A percentile compares a stretch with the other conserved stretches of the same genome.
Evolutionary conservation across 2,888 invertebrate species (phyloP).

Genomic region (Leptinotarsa tumamoca): DNA sequence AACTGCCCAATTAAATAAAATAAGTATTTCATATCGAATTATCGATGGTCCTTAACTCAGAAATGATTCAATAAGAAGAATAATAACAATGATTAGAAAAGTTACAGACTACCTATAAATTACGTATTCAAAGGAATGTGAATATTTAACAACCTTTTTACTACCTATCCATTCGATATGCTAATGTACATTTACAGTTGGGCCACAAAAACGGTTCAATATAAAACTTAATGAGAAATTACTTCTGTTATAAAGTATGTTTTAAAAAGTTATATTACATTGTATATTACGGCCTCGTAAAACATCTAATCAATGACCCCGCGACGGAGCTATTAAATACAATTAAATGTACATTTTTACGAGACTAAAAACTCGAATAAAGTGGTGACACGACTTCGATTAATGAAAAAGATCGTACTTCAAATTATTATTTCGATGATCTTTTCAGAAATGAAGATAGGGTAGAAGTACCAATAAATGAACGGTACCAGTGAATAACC

Average conservation of each 20-base stretch:
- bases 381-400: slow-evolving; percentile 17
- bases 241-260: slow-evolving; percentile 10
- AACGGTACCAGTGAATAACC: too few species aligned
- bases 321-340: slow-evolving; percentile 10
- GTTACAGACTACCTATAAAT: slow-evolving; percentile 11
- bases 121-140: slow-evolving; percentile 10
- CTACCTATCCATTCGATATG: neutral
- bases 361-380: neutral
- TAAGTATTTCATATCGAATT: neutral
- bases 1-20: neutral
- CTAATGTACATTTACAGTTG: neutral
- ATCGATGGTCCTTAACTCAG: neutral
- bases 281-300: slow-evolving; percentile 36
- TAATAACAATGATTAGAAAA: neutral
- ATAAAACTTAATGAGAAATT: slow-evolving; percentile 15
- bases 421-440: too few species aligned
- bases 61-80: neutral
- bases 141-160: slow-evolving; percentile 7
- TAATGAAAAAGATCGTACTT: neutral
- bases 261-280: slow-evolving; percentile 31
- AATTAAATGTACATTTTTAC: slow-evolving; percentile 18
- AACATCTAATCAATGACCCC: slow-evolving; percentile 29
- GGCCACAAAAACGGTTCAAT: slow-evolving; percentile 2
- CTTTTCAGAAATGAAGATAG: too few species aligned
- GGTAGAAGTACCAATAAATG: too few species aligned